A percentile compares a stretch with the other conserved stretches of the same genome.
Conservation (phyloP, 2,888 invertebrate species). For the Falcaria lacertinaria region DNA sequence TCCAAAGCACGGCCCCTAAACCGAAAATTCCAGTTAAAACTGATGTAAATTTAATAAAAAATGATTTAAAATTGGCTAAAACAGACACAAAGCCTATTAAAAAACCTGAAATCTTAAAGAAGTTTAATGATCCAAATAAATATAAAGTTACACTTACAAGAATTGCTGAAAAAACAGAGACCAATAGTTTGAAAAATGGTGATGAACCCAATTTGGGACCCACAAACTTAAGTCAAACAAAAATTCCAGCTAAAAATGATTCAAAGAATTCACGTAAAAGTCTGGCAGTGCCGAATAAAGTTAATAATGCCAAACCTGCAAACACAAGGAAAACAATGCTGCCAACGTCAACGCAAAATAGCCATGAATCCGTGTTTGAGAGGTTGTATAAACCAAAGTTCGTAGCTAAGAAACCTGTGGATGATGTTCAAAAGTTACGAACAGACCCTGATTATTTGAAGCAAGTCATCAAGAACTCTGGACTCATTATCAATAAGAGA, state of each 20-base stretch:
- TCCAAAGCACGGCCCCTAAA: slow-evolving; percentile 13
- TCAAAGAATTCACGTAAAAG: slow-evolving; percentile 23
- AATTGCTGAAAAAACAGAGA: background rate
- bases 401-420: slow-evolving; percentile 20
- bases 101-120: background rate
- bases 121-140: too few species aligned
- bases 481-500: slow-evolving; percentile 41
- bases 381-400: slow-evolving; percentile 59
- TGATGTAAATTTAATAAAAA: slow-evolving; percentile 4
- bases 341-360: slow-evolving; percentile 17
- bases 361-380: slow-evolving; percentile 57
- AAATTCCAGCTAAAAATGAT: slow-evolving; percentile 4
- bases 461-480: slow-evolving; percentile 41
- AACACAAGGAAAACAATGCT: slow-evolving; percentile 33
- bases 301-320: slow-evolving; percentile 9
- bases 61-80: background rate
- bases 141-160: too few species aligned
- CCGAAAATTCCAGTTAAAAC: slow-evolving; percentile 13
- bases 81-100: background rate
- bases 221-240: background rate
- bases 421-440: slow-evolving; percentile 38
- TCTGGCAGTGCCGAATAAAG: slow-evolving; percentile 14
- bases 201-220: slow-evolving; percentile 4
- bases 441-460: slow-evolving; percentile 47
- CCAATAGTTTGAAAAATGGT: slow-evolving; percentile 4